phyloP scores from a whole-genome alignment of 2,113 vertebrate genomes.

The Bubo blakistoni region DNA sequence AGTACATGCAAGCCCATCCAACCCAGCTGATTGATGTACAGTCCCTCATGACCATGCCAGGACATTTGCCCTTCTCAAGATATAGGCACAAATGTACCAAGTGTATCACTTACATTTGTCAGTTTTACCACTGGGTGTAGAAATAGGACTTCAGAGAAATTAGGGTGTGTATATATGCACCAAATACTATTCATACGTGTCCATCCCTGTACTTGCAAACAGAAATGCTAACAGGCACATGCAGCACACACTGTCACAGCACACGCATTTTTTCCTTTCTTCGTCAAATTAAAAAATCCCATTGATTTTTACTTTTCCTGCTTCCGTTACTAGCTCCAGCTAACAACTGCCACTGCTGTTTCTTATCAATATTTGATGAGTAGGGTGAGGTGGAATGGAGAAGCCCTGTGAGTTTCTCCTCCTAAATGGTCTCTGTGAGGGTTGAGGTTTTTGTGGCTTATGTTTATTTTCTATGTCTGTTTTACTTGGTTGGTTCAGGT shows the following conservation, averaged over 20 bases:
- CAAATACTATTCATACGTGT: not conserved
- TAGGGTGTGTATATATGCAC: rapidly evolving
- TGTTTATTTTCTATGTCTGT: slow-evolving; percentile 29
- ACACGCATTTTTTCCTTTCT: not conserved
- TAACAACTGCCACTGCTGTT: slow-evolving; percentile 50
- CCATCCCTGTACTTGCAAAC: not conserved
- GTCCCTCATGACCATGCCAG: not conserved
- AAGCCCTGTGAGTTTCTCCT: slow-evolving; percentile 51
- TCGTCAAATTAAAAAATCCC: not conserved
- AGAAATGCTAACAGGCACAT: not conserved
- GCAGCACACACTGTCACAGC: not conserved
- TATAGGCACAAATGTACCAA: not conserved
- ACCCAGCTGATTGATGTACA: not conserved
- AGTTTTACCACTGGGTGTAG: not conserved
- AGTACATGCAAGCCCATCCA: not conserved
- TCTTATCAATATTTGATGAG: slow-evolving; percentile 68
- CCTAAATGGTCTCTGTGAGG: slow-evolving; percentile 59
- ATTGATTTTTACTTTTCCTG: slow-evolving; percentile 62
- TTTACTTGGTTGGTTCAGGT: slow-evolving; percentile 15
- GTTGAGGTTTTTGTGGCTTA: slow-evolving; percentile 66
- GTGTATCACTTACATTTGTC: not conserved
- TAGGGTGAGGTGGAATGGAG: slow-evolving; percentile 47
- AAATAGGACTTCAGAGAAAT: not conserved
- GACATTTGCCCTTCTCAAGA: not conserved
- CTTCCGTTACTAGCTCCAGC: slow-evolving; percentile 44